phyloP scores from a whole-genome alignment of 2,888 invertebrate genomes.

The Calliphora vomitoria region DNA sequence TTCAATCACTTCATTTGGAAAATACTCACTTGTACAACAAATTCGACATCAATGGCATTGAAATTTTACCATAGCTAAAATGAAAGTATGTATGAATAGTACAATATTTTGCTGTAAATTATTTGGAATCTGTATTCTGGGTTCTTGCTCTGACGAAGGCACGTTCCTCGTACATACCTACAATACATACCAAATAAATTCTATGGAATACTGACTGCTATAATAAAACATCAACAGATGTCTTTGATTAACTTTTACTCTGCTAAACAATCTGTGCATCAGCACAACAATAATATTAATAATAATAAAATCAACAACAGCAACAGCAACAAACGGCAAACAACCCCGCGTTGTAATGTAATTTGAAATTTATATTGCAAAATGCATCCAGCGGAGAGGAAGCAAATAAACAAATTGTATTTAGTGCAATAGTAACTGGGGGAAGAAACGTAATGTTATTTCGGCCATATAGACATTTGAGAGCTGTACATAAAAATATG shows the following conservation, averaged over 20 bases:
- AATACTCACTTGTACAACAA: conserved; percentile 14
- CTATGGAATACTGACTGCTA: conserved; percentile 1
- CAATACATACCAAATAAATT: background rate
- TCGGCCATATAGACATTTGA: background rate
- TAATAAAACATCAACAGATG: conserved; percentile 68
- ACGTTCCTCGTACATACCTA: background rate
- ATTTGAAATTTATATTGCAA: conserved; percentile 61
- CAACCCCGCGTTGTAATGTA: conserved; percentile 56
- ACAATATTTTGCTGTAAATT: conserved; percentile 11
- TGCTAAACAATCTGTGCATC: conserved; percentile 20
- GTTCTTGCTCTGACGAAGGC: background rate
- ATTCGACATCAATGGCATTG: conserved; percentile 49
- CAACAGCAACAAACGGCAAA: conserved; percentile 4
- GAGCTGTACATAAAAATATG: background rate
- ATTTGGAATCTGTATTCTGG: background rate
- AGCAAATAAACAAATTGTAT: conserved; percentile 35
- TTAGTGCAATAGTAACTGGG: conserved; percentile 23
- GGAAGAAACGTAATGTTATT: background rate
- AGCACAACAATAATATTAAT: conserved; percentile 35
- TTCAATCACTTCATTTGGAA: conserved; percentile 57
- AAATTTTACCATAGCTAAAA: conserved; percentile 35
- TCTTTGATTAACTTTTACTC: conserved; percentile 69
- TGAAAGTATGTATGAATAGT: background rate
- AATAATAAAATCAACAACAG: conserved; percentile 46
- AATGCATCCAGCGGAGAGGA: conserved; percentile 41